Evolutionary conservation across 2,797 vertebrate genomes (phyloP), one percentile per base, ranked within the genome.

Genomic region (Pseudochaenichthys georgianus): DNA sequence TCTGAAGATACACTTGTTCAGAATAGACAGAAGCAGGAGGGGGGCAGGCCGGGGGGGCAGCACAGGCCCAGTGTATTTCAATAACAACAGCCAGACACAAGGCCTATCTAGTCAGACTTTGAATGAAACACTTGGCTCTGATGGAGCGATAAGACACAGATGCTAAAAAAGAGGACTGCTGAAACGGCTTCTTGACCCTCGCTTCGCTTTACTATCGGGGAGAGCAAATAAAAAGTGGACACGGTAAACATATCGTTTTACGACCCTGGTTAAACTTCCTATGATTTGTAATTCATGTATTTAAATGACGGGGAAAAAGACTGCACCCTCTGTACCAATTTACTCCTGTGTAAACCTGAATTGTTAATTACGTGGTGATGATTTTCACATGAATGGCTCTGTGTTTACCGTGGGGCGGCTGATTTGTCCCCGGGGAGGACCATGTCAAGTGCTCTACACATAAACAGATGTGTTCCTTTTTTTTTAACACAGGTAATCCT

Each of bases 1-100:
- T 95, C 95, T 96, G 95, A 94, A 97, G 96, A 99, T 97, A 98
- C 96, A 97, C 96, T 97, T 95, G 94, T 95, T 96, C 90, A 82
- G 90, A 89, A 90, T 83, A 91, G 93, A 92, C 91, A 81, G 78
- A 83, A 87, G 86, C 80, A 82, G 86, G 89, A 73, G 84, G 87
- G 76, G 82, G 86, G 88, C 46, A 75, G 87, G 80, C 42, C 0
- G 23, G 82, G 82, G 34, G 74, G 88, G 87, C 80, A 86, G 43
- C 77, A 61, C 81, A 64, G 86, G 80, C 88, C 87, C 88, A 89
- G 88, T 94, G 92, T 94, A 95, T 96, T 95, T 95, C 92, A 95
- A 95, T 95, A 95, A 95, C 94, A 95, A 95, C 93, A 91, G 91
- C 73, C 89, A 91, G 90, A 94, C 94, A 95, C 93, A 91, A 85